Conservation (phyloP, 2,113 vertebrate genomes). For the Larimichthys polyactis region DNA sequence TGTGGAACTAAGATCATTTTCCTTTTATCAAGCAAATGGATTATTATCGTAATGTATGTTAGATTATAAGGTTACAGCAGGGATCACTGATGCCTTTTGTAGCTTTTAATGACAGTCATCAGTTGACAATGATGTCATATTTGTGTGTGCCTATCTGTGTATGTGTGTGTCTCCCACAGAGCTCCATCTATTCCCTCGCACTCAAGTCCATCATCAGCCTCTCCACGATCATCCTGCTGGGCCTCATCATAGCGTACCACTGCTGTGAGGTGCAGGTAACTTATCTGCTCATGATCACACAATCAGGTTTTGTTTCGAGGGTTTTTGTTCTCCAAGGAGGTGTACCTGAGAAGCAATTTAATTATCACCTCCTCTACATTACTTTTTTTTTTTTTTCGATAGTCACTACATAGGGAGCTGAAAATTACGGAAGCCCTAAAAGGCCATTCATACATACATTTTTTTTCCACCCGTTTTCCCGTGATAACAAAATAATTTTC, state of each 20-base stretch:
- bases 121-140: conserved; percentile 31
- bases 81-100: conserved; percentile 5
- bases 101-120: conserved; percentile 26
- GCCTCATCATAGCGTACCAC: conserved; percentile 94
- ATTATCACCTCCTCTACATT: no score
- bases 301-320: background rate
- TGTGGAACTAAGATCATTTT: conserved; percentile 17
- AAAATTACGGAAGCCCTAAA: background rate
- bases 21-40: conserved; percentile 38
- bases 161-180: conserved; percentile 79
- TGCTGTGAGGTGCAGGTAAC: conserved; percentile 95
- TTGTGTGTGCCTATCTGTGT: conserved; percentile 17
- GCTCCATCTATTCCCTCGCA: conserved; percentile 92
- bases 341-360: background rate
- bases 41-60: conserved; percentile 36
- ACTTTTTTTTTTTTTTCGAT: background rate
- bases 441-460: no score
- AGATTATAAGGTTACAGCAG: conserved; percentile 34
- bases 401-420: background rate
- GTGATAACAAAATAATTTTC: no score
- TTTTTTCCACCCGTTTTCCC: no score
- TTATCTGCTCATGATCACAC: background rate
- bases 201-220: conserved; percentile 97
- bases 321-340: background rate
- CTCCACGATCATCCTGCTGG: conserved; percentile 92